These are phyloP conservation scores for Pterostichus madidus DNA, from an alignment of 2,888 invertebrate genomes.

Conservation along the genomic window DNA sequence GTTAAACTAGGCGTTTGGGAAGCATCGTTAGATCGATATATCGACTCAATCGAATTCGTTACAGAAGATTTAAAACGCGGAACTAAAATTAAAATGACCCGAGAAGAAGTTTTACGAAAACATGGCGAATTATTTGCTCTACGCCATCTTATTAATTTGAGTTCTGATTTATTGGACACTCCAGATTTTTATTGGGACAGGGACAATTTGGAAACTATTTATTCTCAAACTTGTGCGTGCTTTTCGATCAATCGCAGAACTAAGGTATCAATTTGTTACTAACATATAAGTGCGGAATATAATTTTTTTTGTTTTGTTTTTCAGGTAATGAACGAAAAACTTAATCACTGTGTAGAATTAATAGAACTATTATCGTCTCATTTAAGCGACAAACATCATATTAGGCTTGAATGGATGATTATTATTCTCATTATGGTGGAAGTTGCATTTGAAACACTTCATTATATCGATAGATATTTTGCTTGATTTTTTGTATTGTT, in stretches of 20 bases:
- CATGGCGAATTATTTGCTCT: constrained; percentile 94
- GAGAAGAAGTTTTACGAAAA: constrained; percentile 86
- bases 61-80: constrained; percentile 89
- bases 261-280: constrained; percentile 79
- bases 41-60: constrained; percentile 90
- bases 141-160: constrained; percentile 93
- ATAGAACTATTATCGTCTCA: constrained; percentile 93
- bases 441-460: constrained; percentile 91
- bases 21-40: constrained; percentile 89
- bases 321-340: constrained; percentile 96
- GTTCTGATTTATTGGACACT: constrained; percentile 95
- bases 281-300: constrained; percentile 8
- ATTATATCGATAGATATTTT: constrained; percentile 84
- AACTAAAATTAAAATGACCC: constrained; percentile 84
- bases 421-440: constrained; percentile 97
- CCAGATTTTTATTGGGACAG: constrained; percentile 99
- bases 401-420: constrained; percentile 98
- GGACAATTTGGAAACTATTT: constrained; percentile 91
- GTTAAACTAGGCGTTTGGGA: constrained; percentile 98
- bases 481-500: constrained; percentile 59
- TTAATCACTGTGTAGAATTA: constrained; percentile 95
- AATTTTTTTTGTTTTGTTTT: constrained; percentile 70
- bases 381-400: constrained; percentile 95
- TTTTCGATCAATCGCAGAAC: constrained; percentile 92
- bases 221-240: constrained; percentile 89